Evolutionary conservation across 2,113 vertebrate genomes (phyloP).

Genomic region (Brienomyrus longianalis): DNA sequence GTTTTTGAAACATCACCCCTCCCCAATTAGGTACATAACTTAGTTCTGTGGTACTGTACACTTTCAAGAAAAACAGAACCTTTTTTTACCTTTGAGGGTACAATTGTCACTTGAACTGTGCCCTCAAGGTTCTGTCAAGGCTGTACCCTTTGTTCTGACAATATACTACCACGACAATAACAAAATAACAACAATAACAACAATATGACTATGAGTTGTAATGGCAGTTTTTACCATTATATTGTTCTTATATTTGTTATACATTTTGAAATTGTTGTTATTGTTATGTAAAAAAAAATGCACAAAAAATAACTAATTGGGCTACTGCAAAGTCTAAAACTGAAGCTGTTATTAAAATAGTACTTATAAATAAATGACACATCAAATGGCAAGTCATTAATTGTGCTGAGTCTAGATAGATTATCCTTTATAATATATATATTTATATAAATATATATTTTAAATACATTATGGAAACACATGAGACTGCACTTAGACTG

Average conservation of each 20-base stretch:
- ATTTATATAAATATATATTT: background rate
- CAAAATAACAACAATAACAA: background rate
- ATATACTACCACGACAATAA: background rate
- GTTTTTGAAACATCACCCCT: background rate
- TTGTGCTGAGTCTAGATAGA: background rate
- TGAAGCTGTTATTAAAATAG: background rate
- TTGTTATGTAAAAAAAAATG: background rate
- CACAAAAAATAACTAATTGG: background rate
- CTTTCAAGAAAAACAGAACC: background rate
- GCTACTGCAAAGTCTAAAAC: background rate
- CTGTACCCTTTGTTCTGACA: background rate
- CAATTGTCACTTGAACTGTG: background rate
- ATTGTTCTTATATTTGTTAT: background rate
- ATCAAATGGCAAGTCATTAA: background rate
- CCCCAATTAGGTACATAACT: background rate
- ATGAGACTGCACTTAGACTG: background rate
- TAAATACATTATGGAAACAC: background rate
- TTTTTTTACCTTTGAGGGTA: background rate
- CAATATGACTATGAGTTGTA: background rate
- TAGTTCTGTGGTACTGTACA: background rate
- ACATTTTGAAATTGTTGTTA: background rate
- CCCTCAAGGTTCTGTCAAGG: background rate
- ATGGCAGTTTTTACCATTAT: background rate
- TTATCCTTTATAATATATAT: background rate
- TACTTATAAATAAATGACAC: background rate